phyloP scores from a whole-genome alignment of 2,888 invertebrate species.

The Calephelis perditalis region DNA sequence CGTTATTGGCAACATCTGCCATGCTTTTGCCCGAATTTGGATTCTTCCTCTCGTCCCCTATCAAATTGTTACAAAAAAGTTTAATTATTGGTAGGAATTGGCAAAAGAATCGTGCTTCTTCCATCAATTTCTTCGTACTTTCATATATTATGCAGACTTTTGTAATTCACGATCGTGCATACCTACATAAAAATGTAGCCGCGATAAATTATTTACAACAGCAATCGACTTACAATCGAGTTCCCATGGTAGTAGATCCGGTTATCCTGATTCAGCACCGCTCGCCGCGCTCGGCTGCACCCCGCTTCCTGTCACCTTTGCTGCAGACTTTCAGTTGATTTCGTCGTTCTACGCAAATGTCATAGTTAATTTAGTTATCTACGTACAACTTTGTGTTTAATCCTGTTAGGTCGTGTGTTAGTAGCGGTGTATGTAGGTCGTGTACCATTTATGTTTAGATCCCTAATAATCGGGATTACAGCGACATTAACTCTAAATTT shows the following conservation, averaged over 20 bases:
- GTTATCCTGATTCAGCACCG: slow-evolving; percentile 61
- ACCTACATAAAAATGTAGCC: no score
- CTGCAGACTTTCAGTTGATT: slow-evolving; percentile 70
- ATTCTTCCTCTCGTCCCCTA: no score
- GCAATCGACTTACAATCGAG: slow-evolving; percentile 35
- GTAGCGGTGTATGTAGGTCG: slow-evolving; percentile 23
- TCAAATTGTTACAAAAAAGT: no score
- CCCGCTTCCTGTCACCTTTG: slow-evolving; percentile 72
- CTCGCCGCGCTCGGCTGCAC: slow-evolving; percentile 62
- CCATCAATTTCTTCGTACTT: no score
- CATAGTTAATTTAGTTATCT: slow-evolving; percentile 42
- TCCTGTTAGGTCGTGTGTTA: slow-evolving; percentile 27
- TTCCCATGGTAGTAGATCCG: slow-evolving; percentile 38
- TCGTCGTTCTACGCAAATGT: slow-evolving; percentile 66
- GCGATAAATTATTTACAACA: neutral
- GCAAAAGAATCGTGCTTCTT: no score
- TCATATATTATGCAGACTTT: no score
- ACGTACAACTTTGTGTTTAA: slow-evolving; percentile 28
- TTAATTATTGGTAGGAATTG: no score
- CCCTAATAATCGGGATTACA: neutral
- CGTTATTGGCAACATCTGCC: no score
- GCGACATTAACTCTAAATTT: neutral
- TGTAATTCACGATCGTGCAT: no score
- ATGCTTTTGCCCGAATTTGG: no score
- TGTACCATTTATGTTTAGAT: slow-evolving; percentile 8